Base-by-base conservation (phyloP, 2,797 vertebrate genomes). In the Helarctos malayanus region DNA sequence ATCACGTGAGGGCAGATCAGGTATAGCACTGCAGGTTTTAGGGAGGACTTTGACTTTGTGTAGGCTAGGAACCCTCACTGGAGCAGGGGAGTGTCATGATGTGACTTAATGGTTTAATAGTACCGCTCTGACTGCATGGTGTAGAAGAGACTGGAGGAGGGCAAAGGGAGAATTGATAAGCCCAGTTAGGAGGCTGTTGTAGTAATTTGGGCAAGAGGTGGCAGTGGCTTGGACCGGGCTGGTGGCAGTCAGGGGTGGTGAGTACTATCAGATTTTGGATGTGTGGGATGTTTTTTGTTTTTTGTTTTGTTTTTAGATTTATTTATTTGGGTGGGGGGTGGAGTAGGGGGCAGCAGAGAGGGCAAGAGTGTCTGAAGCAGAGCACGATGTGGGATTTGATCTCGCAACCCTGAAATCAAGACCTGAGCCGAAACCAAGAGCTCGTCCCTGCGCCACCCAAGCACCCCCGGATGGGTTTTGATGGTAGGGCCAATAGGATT, bases 41-140 rank as follows among this genome's bases (percentile, higher is more conserved):
- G 65, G 68, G 89, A 89, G 32, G n/a, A 73, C 54, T 91, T 95
- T 91, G 75, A 69, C 83, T 92, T 95, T 91, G 61, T 63, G 29
- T 79, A 71, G 87, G 29, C 45, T 59, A n/a, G 38, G 12, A 90
- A 89, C 57, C 65, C 57, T 25, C 2, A 15, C 3, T 88, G 47
- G 79, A 68, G 69, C 49, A 84, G 65, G 87, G 73, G 57, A 69
- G 38, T 89, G 80, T 18, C 16, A 11, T 29, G 56, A 45, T 85
- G 61, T 63, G 57, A 69, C 71, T 57, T 63, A 49, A 25, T 63
- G 86, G n/a, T 69, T 95, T 93, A 56, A 47, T 78, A 41, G 61
- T 29, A 11, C 87, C 61, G 32, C 82, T 92, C 84, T 89, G 80
- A 68, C 19, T 32, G 23, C 54, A 29, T 15, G 71, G 4, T 75